Percentiles rank a stretch among this genome's conserved stretches.
These are phyloP conservation scores for Penaeus chinensis DNA, from an alignment of 1,140 invertebrate species.

Conservation along the genomic window DNA sequence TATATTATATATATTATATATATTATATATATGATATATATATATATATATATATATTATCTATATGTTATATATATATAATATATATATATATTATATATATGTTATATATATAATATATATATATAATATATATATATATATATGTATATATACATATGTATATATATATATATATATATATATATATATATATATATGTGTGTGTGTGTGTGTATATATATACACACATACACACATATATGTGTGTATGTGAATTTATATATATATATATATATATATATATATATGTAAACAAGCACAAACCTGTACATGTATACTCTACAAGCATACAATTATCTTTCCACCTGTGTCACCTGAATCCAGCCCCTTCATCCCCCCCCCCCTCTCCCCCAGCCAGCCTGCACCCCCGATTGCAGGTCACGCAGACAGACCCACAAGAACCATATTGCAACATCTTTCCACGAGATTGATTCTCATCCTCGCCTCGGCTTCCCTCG, in stretches of 20 bases:
- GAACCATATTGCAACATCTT: too few relatives aligned
- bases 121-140: slow-evolving; percentile 10
- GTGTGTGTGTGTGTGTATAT: background rate
- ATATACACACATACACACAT: background rate
- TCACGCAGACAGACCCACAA: too few relatives aligned
- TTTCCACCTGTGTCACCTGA: too few relatives aligned
- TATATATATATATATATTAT: background rate
- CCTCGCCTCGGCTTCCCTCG: too few relatives aligned
- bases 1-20: background rate
- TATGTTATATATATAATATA: background rate
- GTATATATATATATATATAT: slow-evolving; percentile 35
- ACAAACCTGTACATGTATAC: too few relatives aligned
- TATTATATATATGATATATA: background rate
- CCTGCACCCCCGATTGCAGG: too few relatives aligned
- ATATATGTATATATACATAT: slow-evolving; percentile 35
- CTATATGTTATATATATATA: background rate
- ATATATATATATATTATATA: background rate
- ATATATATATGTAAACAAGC: background rate
- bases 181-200: slow-evolving; percentile 24
- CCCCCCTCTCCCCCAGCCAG: too few relatives aligned
- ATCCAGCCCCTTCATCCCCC: too few relatives aligned
- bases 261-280: too few relatives aligned
- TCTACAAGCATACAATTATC: too few relatives aligned
- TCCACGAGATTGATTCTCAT: too few relatives aligned
- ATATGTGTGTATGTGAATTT: too few relatives aligned